phyloP scores from a whole-genome alignment of 37 sponge, comb jelly and placozoan species.

The Diacarnus erythraeanus region DNA sequence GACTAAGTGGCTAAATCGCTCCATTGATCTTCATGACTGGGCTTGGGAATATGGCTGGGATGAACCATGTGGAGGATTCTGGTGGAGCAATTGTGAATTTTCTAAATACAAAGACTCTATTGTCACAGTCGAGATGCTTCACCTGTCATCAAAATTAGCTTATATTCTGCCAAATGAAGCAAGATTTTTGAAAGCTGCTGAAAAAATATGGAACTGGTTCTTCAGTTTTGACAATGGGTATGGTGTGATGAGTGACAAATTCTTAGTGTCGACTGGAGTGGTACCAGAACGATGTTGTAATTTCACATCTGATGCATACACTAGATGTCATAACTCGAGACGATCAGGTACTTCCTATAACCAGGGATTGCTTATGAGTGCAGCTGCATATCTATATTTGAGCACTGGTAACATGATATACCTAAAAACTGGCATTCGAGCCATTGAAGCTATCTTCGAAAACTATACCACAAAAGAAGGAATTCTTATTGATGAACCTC shows the following conservation, averaged over 20 bases:
- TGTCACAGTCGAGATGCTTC: slow-evolving; percentile 41
- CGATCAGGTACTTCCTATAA: slow-evolving; percentile 57
- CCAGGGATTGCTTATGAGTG: slow-evolving; percentile 53
- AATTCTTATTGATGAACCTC: slow-evolving; percentile 34
- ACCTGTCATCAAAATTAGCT: slow-evolving; percentile 32
- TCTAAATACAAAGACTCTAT: slow-evolving; percentile 42
- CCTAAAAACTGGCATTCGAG: slow-evolving; percentile 34
- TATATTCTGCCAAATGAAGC: slow-evolving; percentile 36
- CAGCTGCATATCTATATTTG: slow-evolving; percentile 48
- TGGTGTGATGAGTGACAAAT: slow-evolving; percentile 36
- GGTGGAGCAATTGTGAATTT: slow-evolving; percentile 44
- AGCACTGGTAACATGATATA: slow-evolving; percentile 36
- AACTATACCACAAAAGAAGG: slow-evolving; percentile 55
- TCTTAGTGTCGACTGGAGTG: slow-evolving; percentile 48
- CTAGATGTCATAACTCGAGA: slow-evolving; percentile 34
- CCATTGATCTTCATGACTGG: slow-evolving; percentile 45
- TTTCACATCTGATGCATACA: slow-evolving; percentile 12
- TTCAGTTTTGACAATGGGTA: slow-evolving; percentile 42
- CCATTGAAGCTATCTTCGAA: slow-evolving; percentile 37
- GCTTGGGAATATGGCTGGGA: slow-evolving; percentile 59
- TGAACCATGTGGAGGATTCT: slow-evolving; percentile 51
- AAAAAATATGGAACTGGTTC: slow-evolving; percentile 47
- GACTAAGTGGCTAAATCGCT: slow-evolving; percentile 31
- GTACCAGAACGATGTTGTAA: slow-evolving; percentile 50
- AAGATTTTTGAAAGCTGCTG: slow-evolving; percentile 11